A percentile compares a stretch with the other conserved stretches of the same genome.
These are phyloP conservation scores for Sminthopsis crassicaudata DNA, from an alignment of 2,113 vertebrate species.

Conservation along the genomic window DNA sequence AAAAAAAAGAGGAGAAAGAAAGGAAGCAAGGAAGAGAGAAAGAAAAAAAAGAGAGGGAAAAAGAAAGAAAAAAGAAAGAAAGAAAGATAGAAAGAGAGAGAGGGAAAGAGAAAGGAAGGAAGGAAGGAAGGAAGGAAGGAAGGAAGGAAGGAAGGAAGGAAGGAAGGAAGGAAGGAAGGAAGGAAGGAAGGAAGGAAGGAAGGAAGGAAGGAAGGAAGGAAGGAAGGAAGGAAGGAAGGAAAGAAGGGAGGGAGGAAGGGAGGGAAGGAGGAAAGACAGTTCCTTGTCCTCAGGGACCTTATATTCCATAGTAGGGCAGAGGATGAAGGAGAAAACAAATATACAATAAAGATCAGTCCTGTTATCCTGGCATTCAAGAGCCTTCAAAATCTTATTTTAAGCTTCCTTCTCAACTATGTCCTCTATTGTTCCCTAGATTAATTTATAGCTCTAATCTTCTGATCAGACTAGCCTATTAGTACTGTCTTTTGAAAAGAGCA, in stretches of 20 bases:
- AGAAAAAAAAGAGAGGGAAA: too few relatives aligned
- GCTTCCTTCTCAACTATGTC: background rate
- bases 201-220: background rate
- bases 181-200: too few relatives aligned
- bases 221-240: background rate
- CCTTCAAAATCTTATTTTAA: background rate
- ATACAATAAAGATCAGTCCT: background rate
- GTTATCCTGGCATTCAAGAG: background rate
- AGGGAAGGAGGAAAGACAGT: background rate
- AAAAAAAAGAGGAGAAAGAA: background rate
- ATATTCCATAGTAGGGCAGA: background rate
- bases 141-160: too few relatives aligned
- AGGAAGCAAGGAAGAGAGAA: too few relatives aligned
- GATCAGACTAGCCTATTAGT: background rate
- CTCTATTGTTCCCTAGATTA: background rate
- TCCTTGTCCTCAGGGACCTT: background rate
- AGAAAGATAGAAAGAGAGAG: too few relatives aligned
- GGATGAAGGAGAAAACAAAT: background rate
- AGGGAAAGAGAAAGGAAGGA: rapidly evolving
- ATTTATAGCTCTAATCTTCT: background rate
- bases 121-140: background rate
- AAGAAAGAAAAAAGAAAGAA: too few relatives aligned
- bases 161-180: too few relatives aligned
- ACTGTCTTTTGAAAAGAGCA: background rate
- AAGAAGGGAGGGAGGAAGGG: too few relatives aligned